Conservation (phyloP, 2,888 invertebrate species). For the Tortricodes alternella region DNA sequence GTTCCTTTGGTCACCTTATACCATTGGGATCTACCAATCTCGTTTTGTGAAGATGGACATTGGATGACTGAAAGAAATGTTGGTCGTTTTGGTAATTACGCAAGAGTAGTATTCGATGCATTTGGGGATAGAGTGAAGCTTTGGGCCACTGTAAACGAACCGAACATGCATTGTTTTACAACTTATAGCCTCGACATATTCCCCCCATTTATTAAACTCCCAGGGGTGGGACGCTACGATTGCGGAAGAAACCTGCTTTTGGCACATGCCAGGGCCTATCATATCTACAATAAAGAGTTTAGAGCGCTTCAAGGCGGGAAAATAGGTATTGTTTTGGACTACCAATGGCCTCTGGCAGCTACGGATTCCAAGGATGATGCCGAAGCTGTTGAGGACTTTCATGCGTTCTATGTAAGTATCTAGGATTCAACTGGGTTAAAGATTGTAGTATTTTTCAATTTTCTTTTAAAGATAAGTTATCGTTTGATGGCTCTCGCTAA, state of each 20-base stretch:
- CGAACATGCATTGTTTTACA: constrained; percentile 56
- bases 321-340: constrained; percentile 36
- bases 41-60: constrained; percentile 40
- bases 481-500: too few relatives aligned
- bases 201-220: constrained; percentile 47
- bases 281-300: constrained; percentile 79
- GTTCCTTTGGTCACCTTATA: constrained; percentile 71
- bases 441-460: background rate
- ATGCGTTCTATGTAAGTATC: constrained; percentile 37
- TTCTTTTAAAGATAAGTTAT: background rate
- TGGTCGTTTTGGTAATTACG: constrained; percentile 58
- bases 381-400: constrained; percentile 30
- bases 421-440: background rate
- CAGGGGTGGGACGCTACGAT: constrained; percentile 78
- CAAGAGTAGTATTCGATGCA: constrained; percentile 62
- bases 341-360: constrained; percentile 36
- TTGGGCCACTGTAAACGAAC: constrained; percentile 88
- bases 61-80: constrained; percentile 51
- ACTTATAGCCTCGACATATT: constrained; percentile 50
- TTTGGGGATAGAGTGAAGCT: constrained; percentile 81
- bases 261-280: constrained; percentile 83
- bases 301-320: constrained; percentile 66
- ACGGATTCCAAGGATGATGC: constrained; percentile 34
- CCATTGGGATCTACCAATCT: constrained; percentile 81
- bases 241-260: constrained; percentile 84